phyloP scores from a whole-genome alignment of 2,797 vertebrate species.

The Zenarchopterus dispar region DNA sequence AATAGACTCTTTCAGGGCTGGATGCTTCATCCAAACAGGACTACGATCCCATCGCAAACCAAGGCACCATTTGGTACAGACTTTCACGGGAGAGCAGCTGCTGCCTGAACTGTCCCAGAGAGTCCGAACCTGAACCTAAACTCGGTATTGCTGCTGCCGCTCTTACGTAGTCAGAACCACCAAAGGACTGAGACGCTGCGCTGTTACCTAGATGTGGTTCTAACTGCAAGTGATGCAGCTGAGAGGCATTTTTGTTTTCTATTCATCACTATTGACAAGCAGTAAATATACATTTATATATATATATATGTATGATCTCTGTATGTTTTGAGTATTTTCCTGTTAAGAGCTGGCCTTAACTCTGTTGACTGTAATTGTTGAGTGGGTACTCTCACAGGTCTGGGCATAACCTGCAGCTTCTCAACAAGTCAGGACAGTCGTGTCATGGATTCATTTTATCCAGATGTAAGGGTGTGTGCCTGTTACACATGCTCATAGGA shows the following conservation, averaged over 20 bases:
- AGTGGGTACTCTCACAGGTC: slow-evolving; percentile 71
- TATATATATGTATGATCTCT: slow-evolving; percentile 55
- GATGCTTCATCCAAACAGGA: slow-evolving; percentile 50
- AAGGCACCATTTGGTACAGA: slow-evolving; percentile 72
- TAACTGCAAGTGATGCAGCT: slow-evolving; percentile 28
- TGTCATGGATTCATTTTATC: slow-evolving; percentile 65
- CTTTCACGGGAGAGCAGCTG: slow-evolving; percentile 38
- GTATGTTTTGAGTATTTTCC: slow-evolving; percentile 65
- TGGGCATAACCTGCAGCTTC: slow-evolving; percentile 67
- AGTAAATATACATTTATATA: slow-evolving; percentile 66
- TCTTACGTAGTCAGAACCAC: slow-evolving; percentile 37
- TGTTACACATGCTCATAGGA: slow-evolving; percentile 63
- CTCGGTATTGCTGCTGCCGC: slow-evolving; percentile 22
- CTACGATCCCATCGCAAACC: slow-evolving; percentile 1
- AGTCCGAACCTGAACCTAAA: slow-evolving; percentile 40
- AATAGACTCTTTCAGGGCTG: slow-evolving; percentile 35
- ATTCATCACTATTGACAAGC: slow-evolving; percentile 55
- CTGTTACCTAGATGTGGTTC: slow-evolving; percentile 33
- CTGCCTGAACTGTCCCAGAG: slow-evolving; percentile 21
- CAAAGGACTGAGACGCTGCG: slow-evolving; percentile 36
- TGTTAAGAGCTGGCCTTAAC: slow-evolving; percentile 83
- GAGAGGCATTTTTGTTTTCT: slow-evolving; percentile 48
- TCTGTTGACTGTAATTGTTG: slow-evolving; percentile 66
- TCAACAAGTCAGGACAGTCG: slow-evolving; percentile 70
- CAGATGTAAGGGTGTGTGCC: slow-evolving; percentile 66